Base-by-base conservation (phyloP, 2,888 invertebrate genomes). In the Deilephila elpenor region DNA sequence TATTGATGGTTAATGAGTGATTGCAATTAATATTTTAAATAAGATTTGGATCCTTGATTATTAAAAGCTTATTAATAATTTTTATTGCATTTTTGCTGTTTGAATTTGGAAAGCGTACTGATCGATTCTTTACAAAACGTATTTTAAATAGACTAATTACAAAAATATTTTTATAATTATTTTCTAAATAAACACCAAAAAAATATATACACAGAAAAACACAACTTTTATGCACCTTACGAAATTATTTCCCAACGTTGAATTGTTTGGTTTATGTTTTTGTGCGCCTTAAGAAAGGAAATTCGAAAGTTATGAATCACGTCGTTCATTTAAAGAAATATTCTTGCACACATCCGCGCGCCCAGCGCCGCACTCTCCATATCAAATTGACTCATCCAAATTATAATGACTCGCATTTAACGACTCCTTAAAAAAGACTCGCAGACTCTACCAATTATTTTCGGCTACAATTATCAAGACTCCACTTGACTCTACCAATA, bases 241-340 rank as follows among this genome's bases (percentile, higher is more conserved):
- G 44, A 44, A n/a, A 56, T n/a, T 6, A 56, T 56, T 56, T 56
- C 56, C 56, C 56, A 56, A 56, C 56, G 56, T 56, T n/a, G 25
- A 60, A 60, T 14, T 59, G 20, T 59, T 59, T 60, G 17, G 17
- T 14, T 17, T 11, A 60, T 29, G 17, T 14, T 29, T 60, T 29
- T 29, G 60, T 29, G 11, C 25, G 60, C 60, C 60, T 14, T 60
- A 60, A 29, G 14, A 67, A 67, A 67, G 67, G 67, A 67, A 67
- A 67, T 67, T 67, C 67, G 67, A 67, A 67, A 67, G 67, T 67
- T 44, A 67, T 67, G 67, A 67, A 67, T 67, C 67, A 67, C 25
- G 11, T 17, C 7, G 51, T 67, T 25, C 25, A 67, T 67, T 67
- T 67, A 51, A 25, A 67, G 51, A 51, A 25, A 44, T 67, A 67